Percentiles rank a stretch among this genome's conserved stretches.
phyloP scores from a whole-genome alignment of 1,140 invertebrate genomes.

The Adelges cooleyi region DNA sequence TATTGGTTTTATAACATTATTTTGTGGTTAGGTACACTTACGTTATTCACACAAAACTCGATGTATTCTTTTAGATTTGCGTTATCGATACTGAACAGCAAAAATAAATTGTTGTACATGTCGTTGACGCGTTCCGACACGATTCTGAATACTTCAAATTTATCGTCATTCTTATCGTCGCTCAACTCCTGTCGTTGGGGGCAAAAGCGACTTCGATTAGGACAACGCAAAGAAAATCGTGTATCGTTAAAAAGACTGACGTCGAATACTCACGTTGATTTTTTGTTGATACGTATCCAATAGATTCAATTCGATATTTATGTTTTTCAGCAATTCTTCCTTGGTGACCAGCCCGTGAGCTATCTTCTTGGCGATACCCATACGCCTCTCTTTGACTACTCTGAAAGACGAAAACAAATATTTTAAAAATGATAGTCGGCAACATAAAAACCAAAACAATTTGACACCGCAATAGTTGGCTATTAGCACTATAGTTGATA shows the following conservation, averaged over 20 bases:
- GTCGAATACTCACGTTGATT: conserved; percentile 11
- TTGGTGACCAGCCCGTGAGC: not conserved
- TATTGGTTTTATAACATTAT: not conserved
- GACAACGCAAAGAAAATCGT: no score
- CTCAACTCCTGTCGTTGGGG: conserved; percentile 1
- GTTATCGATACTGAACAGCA: conserved; percentile 5
- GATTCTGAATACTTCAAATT: not conserved
- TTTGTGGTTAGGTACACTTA: not conserved
- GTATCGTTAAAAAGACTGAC: no score
- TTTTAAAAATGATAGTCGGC: no score
- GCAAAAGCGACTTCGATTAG: not conserved
- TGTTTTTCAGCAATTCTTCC: conserved; percentile 8
- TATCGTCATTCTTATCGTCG: not conserved
- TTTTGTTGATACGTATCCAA: conserved; percentile 9
- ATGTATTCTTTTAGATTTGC: conserved; percentile 1
- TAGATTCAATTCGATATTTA: conserved; percentile 7
- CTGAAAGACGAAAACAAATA: no score
- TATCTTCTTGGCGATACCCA: not conserved
- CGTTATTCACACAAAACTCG: conserved; percentile 17
- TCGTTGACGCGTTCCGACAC: conserved; percentile 14
- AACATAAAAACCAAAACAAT: no score
- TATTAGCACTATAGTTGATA: no score
- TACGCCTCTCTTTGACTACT: conserved; percentile 6
- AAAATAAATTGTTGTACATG: conserved; percentile 11
- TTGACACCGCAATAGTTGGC: no score